Base-by-base conservation (phyloP, 2,797 vertebrate genomes). In the Poecilia wingei region DNA sequence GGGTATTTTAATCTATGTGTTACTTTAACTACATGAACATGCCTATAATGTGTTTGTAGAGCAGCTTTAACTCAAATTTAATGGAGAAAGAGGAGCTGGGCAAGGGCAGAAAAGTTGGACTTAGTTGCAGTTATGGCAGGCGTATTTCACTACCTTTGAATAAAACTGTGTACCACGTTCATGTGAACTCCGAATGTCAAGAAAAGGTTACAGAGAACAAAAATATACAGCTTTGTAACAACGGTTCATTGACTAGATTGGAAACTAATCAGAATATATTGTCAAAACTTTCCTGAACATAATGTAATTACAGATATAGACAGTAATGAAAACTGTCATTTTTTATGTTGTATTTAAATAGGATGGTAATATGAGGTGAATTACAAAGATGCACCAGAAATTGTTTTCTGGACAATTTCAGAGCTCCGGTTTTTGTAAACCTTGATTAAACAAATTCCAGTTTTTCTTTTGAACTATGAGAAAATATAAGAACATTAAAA, bases 61-160 rank as follows among this genome's bases (percentile, higher is more conserved):
- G 76, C 70, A 57, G 16, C 73, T 78, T 77, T 74, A 39, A 57
- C 46, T 46, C 20, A 16, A 25, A 59, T 28, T 74, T 18, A 74
- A 25, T 47, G 0, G 22, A 28, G 39, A 22, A 78, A 45, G 33
- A 74, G 41, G 18, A 47, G 10, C 33, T 68, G 10, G 61, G 36
- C 25, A 43, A 47, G 33, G 43, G 47, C 7, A 39, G 49, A 39
- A 41, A 33, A 59, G 57, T 33, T 78, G 25, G 57, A n/a, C 57
- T 16, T 6, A 64, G 74, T 66, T 59, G 8, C 57, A 74, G 31
- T 55, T 55, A 41, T 74, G 45, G 22, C 20, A 59, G 33, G 6
- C 1, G 36, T 41, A 13, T 43, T 43, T 68, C 22, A 68, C 20
- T 41, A 12, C 20, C 20, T n/a, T 68, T 43, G 22, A 41, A 41